Percentiles rank a stretch among this genome's conserved stretches.
These are phyloP conservation scores for Fabriciana adippe DNA, from an alignment of 2,888 invertebrate genomes.

Conservation along the genomic window DNA sequence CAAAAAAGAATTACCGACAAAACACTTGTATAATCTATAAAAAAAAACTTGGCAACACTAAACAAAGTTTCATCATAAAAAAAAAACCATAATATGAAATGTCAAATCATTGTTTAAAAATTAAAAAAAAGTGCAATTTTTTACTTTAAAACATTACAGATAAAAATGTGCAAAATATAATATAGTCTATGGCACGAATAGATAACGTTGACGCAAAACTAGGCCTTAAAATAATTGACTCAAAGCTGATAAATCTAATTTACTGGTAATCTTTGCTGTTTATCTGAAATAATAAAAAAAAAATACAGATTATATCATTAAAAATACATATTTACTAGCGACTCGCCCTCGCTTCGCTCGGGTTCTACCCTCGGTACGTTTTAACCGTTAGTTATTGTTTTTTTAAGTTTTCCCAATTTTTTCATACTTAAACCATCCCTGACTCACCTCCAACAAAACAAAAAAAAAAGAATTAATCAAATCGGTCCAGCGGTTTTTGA, in stretches of 20 bases:
- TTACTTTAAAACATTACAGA: not conserved
- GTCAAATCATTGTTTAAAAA: not conserved
- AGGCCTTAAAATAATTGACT: conserved; percentile 38
- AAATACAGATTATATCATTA: too few relatives aligned
- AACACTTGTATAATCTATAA: not conserved
- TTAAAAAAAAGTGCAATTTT: conserved; percentile 5
- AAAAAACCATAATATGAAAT: not conserved
- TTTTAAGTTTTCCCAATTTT: too few relatives aligned
- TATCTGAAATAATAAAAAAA: conserved; percentile 26
- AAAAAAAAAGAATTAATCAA: too few relatives aligned
- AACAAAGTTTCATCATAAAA: conserved; percentile 2
- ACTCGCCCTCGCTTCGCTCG: too few relatives aligned
- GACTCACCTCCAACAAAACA: too few relatives aligned
- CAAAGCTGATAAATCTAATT: conserved; percentile 23
- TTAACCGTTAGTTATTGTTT: too few relatives aligned
- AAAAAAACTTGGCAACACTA: not conserved
- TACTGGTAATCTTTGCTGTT: conserved; percentile 24
- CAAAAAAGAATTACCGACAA: not conserved
- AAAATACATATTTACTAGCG: too few relatives aligned
- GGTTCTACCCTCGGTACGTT: too few relatives aligned
- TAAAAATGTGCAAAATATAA: conserved; percentile 10
- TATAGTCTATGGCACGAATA: conserved; percentile 36
- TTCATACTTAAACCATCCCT: too few relatives aligned
- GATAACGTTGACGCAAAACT: conserved; percentile 21
- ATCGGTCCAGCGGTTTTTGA: too few relatives aligned